Conservation (phyloP, 2,888 invertebrate genomes). For the Reticulitermes lucifugus region DNA sequence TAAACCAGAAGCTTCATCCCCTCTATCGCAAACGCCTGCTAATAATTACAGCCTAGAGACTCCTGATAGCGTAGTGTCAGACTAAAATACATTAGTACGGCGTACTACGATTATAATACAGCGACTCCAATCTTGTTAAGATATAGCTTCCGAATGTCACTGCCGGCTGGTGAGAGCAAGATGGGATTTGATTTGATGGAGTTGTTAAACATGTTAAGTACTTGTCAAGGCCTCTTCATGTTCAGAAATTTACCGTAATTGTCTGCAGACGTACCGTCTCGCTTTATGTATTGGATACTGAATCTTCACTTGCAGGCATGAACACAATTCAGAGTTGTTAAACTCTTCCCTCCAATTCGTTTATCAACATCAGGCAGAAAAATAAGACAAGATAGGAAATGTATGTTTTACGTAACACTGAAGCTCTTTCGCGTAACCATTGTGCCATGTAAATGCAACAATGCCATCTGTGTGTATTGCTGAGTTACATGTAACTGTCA, state of each 20-base stretch:
- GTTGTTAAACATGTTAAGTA: slow-evolving; percentile 35
- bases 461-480: no score
- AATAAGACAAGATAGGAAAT: no score
- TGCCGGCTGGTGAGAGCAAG: slow-evolving; percentile 2
- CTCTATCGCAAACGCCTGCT: not conserved
- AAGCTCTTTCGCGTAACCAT: no score
- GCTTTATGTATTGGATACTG: not conserved
- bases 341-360: not conserved
- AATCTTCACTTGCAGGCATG: not conserved
- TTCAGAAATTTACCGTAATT: not conserved
- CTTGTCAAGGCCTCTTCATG: slow-evolving; percentile 28
- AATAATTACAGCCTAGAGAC: not conserved
- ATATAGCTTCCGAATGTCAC: slow-evolving; percentile 31
- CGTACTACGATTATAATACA: slow-evolving; percentile 14
- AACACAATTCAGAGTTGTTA: not conserved
- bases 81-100: slow-evolving; percentile 14
- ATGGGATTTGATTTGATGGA: slow-evolving; percentile 39
- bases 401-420: no score
- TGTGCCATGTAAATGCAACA: no score
- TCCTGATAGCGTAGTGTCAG: slow-evolving; percentile 4
- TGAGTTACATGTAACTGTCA: no score
- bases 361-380: no score
- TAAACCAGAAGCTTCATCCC: not conserved
- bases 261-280: not conserved
- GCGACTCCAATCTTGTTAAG: slow-evolving; percentile 29